Percentiles rank a stretch among this genome's conserved stretches.
Conservation (phyloP, 2,888 invertebrate species). For the Erynnis tages region DNA sequence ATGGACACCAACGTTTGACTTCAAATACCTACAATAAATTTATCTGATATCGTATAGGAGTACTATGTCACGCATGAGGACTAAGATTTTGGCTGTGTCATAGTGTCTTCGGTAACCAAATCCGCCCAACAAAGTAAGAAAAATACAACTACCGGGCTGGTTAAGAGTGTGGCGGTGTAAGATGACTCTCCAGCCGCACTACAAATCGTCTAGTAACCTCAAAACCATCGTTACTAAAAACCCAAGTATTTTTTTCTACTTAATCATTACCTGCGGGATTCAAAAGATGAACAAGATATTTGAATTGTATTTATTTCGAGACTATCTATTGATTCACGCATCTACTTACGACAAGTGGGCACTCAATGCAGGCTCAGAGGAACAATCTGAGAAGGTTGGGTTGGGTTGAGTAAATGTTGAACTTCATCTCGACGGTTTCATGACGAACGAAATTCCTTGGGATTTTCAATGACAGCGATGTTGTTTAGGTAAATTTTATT, state of each 20-base stretch:
- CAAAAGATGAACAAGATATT: constrained; percentile 3
- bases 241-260: constrained; percentile 12
- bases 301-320: constrained; percentile 18
- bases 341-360: constrained; percentile 36
- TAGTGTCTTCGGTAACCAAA: no score
- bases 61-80: no score
- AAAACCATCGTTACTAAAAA: constrained; percentile 27
- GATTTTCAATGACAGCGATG: constrained; percentile 8
- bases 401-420: constrained; percentile 49
- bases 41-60: no score
- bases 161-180: no score
- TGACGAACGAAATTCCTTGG: constrained; percentile 31
- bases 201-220: no score
- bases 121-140: no score
- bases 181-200: no score
- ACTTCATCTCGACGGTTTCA: constrained; percentile 50
- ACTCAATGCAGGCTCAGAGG: constrained; percentile 47
- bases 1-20: no score
- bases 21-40: no score
- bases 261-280: constrained; percentile 15
- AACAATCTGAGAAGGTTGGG: constrained; percentile 57
- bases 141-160: no score
- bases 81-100: no score
- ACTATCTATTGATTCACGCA: constrained; percentile 33
- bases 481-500: constrained; percentile 7